Evolutionary conservation across 2,797 vertebrate genomes (phyloP).

Genomic region (Galaxias olidus): DNA sequence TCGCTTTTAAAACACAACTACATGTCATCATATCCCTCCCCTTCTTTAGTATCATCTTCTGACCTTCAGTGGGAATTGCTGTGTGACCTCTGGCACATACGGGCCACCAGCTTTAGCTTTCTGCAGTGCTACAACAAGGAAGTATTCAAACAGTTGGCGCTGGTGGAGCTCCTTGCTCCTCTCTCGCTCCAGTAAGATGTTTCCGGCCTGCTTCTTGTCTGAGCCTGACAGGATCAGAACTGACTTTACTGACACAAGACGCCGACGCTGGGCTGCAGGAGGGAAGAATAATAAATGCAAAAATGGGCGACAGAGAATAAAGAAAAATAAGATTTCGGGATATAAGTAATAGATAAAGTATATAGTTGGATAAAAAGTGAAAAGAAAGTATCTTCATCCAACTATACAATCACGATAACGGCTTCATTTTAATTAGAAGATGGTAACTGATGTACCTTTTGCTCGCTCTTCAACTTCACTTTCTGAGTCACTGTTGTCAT

Average conservation of each 20-base stretch:
- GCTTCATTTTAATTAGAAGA: background rate
- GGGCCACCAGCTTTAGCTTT: constrained; percentile 73
- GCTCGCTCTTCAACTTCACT: constrained; percentile 2
- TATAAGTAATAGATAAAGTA: background rate
- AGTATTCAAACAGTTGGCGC: constrained; percentile 79
- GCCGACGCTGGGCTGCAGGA: constrained; percentile 5
- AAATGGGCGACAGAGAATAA: background rate
- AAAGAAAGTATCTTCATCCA: constrained; percentile 4
- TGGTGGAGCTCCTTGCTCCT: constrained; percentile 63
- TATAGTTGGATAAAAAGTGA: background rate
- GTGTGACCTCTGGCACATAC: constrained; percentile 75
- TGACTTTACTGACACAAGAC: constrained; percentile 1
- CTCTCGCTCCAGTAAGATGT: background rate
- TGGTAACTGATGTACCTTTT: background rate
- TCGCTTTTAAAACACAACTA: background rate
- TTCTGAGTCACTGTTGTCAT: constrained; percentile 9
- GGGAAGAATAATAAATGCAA: background rate
- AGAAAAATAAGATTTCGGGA: background rate
- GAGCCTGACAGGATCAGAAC: background rate
- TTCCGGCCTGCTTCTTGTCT: background rate
- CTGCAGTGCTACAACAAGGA: constrained; percentile 76
- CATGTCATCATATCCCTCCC: background rate
- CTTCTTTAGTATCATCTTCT: background rate
- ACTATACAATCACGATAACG: background rate
- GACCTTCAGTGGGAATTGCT: constrained; percentile 51